Base-by-base conservation (phyloP, 35 echinoderm and acorn worm species). In the Diadema setosum region DNA sequence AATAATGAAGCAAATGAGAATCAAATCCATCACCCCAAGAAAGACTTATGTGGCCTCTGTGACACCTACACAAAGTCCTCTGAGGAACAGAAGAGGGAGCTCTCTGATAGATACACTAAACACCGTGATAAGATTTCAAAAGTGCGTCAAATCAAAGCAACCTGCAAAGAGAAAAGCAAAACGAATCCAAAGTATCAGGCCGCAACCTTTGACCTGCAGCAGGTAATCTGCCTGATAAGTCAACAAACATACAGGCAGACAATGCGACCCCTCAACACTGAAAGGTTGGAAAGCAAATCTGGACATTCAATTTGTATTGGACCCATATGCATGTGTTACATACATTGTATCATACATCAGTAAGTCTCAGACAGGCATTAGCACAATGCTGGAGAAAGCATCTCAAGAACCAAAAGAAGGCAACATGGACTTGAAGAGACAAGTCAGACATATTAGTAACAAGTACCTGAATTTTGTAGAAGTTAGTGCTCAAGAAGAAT, bases 401-500 rank as follows among this genome's bases (percentile, higher is more conserved):
- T 34, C 45, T 25, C 50, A 86, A 64, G 90, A 92, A 44, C 83
- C 90, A 26, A 82, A 45, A 67, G 18, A 80, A 65, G 90, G 91
- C 31, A 93, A 88, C 44, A 44, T 70, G 29, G 84, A 87, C 23
- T 12, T 92, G n/a, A 86, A 31, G 58, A 24, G 35, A 21, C 69
- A 65, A 33, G 90, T 92, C 4, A 88, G 85, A 45, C 85, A 93
- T 29, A 93, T 88, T 18, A 63, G 84, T 12, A 93, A 93, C 58
- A 83, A 83, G 43, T 93, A 88, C 30, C 45, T 93, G 2, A 93
- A 93, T 45, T 45, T 69, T 93, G 86, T 88, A 61, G 91, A 93
- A 85, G 50, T 93, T 39, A 57, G 85, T 93, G 91, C 91, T 45
- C 91, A 93, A 84, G 91, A 93, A 42, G 91, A 85, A 58, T 87